Percentiles rank a stretch among this genome's conserved stretches.
Evolutionary conservation across 2,888 invertebrate species (phyloP).

Genomic region (Lagria hirta): DNA sequence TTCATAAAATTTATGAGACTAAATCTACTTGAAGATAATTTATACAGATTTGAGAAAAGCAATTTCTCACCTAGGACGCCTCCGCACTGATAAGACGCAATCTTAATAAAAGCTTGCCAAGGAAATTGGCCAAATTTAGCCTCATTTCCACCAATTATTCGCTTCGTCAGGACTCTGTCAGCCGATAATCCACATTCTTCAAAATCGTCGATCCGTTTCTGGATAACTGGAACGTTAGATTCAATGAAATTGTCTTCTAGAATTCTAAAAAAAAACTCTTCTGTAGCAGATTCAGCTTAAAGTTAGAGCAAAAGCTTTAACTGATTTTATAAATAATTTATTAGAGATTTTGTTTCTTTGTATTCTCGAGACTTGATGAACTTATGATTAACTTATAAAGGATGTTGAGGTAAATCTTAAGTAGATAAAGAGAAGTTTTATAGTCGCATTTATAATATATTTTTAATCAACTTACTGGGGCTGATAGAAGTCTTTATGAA

Average conservation of each 20-base stretch:
- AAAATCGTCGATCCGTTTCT: slow-evolving; percentile 46
- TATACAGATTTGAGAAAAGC: neutral
- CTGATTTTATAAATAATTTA: too few relatives aligned
- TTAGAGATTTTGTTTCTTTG: too few relatives aligned
- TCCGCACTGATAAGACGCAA: slow-evolving; percentile 80
- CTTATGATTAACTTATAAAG: too few relatives aligned
- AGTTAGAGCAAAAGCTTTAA: too few relatives aligned
- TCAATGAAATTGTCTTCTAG: slow-evolving; percentile 29
- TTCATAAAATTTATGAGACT: too few relatives aligned
- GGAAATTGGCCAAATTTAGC: slow-evolving; percentile 78
- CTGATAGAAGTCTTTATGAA: neutral
- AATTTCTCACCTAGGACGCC: slow-evolving; percentile 66
- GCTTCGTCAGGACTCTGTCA: slow-evolving; percentile 61
- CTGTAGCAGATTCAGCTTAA: too few relatives aligned
- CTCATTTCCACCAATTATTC: slow-evolving; percentile 80
- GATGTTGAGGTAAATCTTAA: too few relatives aligned
- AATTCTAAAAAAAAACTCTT: too few relatives aligned
- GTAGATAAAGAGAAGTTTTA: too few relatives aligned
- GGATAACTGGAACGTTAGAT: slow-evolving; percentile 33
- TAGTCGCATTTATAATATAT: slow-evolving; percentile 5
- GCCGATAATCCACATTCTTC: slow-evolving; percentile 71
- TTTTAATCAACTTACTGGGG: slow-evolving; percentile 18
- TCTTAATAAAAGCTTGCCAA: slow-evolving; percentile 84
- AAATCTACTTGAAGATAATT: neutral
- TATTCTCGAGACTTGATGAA: too few relatives aligned